These are phyloP conservation scores for Drosophila ficusphila DNA, from an alignment of 1,140 invertebrate genomes.

Conservation along the genomic window DNA sequence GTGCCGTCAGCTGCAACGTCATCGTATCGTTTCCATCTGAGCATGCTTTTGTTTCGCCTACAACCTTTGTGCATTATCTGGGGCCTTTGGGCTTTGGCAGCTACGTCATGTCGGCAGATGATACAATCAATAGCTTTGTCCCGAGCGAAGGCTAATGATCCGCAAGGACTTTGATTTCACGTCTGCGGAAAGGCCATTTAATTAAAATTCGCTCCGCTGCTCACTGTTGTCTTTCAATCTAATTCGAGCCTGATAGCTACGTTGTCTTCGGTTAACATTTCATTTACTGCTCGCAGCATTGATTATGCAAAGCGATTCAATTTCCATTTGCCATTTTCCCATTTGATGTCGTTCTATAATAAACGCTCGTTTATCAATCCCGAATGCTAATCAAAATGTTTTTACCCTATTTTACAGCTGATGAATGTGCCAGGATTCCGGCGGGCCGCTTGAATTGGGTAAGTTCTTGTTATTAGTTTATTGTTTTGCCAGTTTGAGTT, in stretches of 20 bases:
- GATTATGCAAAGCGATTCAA: conserved; percentile 45
- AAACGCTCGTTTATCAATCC: conserved; percentile 29
- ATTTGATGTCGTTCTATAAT: conserved; percentile 29
- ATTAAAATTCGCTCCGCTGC: conserved; percentile 23
- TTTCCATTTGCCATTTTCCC: conserved; percentile 23
- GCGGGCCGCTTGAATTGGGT: conserved; percentile 31
- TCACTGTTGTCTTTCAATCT: conserved; percentile 45
- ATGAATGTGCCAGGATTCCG: conserved; percentile 11
- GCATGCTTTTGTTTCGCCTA: conserved; percentile 39
- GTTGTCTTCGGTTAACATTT: conserved; percentile 46
- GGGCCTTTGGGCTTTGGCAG: conserved; percentile 1
- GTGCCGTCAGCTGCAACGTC: conserved; percentile 13
- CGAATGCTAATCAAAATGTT: conserved; percentile 53
- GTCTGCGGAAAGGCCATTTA: conserved; percentile 15
- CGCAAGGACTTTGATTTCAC: conserved; percentile 17
- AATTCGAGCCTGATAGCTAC: conserved; percentile 29
- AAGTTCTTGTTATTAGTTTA: conserved; percentile 50
- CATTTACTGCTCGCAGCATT: conserved; percentile 35
- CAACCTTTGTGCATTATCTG: conserved; percentile 67
- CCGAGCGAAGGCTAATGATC: background rate
- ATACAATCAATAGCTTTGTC: conserved; percentile 27
- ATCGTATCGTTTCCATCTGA: conserved; percentile 19
- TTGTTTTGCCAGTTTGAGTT: conserved; percentile 46
- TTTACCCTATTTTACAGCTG: conserved; percentile 41
- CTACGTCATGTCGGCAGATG: conserved; percentile 24